A percentile compares a stretch with the other conserved stretches of the same genome.
phyloP scores from a whole-genome alignment of 37 sponge, comb jelly and placozoan species.

The Eunapius fragilis region DNA sequence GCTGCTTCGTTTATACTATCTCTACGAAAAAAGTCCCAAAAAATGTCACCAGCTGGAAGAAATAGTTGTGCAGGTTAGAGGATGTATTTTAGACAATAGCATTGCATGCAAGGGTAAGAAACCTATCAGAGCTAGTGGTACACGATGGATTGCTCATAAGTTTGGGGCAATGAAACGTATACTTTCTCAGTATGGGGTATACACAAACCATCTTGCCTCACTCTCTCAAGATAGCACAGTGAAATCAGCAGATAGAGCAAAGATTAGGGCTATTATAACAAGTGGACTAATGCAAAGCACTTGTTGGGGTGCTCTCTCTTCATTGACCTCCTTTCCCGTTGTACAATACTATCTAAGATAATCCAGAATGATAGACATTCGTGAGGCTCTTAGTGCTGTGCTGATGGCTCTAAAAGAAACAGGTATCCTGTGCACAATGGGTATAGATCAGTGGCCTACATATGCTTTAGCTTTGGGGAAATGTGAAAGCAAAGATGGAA shows the following conservation, averaged over 20 bases:
- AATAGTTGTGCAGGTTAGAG: constrained; percentile 20
- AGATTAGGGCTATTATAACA: constrained; percentile 42
- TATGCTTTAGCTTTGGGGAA: background rate
- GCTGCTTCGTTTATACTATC: constrained; percentile 60
- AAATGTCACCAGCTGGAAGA: constrained; percentile 65
- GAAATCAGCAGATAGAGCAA: constrained; percentile 53
- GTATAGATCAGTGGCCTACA: constrained; percentile 5
- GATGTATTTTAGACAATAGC: background rate
- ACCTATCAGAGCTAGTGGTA: constrained; percentile 24
- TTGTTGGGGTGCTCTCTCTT: constrained; percentile 59
- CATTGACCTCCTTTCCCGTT: constrained; percentile 39
- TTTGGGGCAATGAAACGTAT: constrained; percentile 34
- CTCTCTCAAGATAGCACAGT: constrained; percentile 50
- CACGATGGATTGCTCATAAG: constrained; percentile 34
- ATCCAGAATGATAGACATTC: constrained; percentile 11
- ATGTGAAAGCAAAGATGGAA: background rate
- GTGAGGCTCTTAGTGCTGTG: background rate
- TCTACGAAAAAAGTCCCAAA: constrained; percentile 68
- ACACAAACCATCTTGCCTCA: constrained; percentile 38
- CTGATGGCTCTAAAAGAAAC: background rate
- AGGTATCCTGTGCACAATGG: background rate
- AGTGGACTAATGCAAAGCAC: constrained; percentile 62
- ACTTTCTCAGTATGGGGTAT: constrained; percentile 53
- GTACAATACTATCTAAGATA: constrained; percentile 5
- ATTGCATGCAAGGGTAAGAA: constrained; percentile 6